Evolutionary conservation across 2,113 vertebrate genomes (phyloP).

Genomic region (Ochotona curzoniae): DNA sequence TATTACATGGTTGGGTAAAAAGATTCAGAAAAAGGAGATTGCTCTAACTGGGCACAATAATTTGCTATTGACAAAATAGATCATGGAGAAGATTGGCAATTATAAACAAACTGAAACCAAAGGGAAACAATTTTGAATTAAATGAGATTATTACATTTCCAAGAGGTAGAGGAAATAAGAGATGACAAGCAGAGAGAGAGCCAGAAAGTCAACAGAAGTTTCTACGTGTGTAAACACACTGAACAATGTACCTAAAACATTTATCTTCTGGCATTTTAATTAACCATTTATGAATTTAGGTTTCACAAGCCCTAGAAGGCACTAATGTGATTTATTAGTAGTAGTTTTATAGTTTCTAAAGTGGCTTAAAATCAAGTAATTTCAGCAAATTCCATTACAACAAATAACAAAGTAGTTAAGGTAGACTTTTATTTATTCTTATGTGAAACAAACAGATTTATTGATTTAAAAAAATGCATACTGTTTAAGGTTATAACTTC

Average conservation of each 20-base stretch:
- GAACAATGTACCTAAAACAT: neutral
- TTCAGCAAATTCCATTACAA: conserved; percentile 42
- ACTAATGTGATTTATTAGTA: neutral
- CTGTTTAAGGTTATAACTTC: neutral
- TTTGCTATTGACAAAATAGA: neutral
- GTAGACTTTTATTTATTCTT: conserved; percentile 24
- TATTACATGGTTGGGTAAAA: conserved; percentile 13
- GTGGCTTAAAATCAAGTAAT: conserved; percentile 41
- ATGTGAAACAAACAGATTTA: conserved; percentile 14
- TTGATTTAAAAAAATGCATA: neutral
- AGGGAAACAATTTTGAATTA: conserved; percentile 46
- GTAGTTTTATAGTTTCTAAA: neutral
- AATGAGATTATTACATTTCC: conserved; percentile 42
- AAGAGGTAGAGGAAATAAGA: neutral
- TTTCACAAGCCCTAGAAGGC: conserved; percentile 32
- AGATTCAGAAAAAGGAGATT: neutral
- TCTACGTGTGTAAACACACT: neutral
- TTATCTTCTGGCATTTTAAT: conserved; percentile 31
- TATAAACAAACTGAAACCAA: neutral
- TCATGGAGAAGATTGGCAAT: conserved; percentile 10
- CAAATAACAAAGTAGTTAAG: conserved; percentile 33
- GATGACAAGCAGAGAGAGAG: neutral
- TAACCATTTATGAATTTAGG: neutral
- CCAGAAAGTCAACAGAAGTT: neutral
- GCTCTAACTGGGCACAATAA: conserved; percentile 42